A percentile compares a stretch with the other conserved stretches of the same genome.
phyloP scores from a whole-genome alignment of 1,140 invertebrate species.

The Drepana arcuata region DNA sequence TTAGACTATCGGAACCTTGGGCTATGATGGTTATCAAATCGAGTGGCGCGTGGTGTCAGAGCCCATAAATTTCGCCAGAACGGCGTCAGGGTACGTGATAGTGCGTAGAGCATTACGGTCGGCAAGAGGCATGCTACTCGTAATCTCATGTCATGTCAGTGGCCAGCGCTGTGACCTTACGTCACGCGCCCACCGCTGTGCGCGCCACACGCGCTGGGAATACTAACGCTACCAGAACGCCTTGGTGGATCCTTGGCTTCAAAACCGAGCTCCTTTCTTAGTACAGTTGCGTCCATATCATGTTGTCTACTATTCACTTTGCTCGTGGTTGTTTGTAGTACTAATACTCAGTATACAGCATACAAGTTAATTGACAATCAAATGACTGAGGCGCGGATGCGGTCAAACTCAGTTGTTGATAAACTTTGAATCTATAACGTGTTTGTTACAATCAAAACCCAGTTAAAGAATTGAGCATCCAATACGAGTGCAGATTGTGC shows the following conservation, averaged over 20 bases:
- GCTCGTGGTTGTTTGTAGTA: conserved; percentile 10
- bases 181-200: conserved; percentile 54
- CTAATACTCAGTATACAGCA: conserved; percentile 2
- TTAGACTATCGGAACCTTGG: too few relatives aligned
- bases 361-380: conserved; percentile 4
- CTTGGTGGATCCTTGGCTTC: conserved; percentile 70
- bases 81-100: conserved; percentile 2
- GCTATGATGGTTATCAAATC: too few relatives aligned
- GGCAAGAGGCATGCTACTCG: conserved; percentile 23
- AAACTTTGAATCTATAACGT: too few relatives aligned
- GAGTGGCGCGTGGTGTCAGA: too few relatives aligned
- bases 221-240: conserved; percentile 62
- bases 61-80: too few relatives aligned
- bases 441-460: too few relatives aligned
- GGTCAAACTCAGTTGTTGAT: conserved; percentile 12
- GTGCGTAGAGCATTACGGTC: conserved; percentile 3
- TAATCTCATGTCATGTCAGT: conserved; percentile 58
- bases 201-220: conserved; percentile 52
- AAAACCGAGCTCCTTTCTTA: conserved; percentile 68
- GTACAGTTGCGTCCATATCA: conserved; percentile 53
- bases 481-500: too few relatives aligned
- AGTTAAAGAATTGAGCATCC: too few relatives aligned
- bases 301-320: conserved; percentile 31
- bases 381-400: conserved; percentile 5
- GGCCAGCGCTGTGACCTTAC: conserved; percentile 61